Evolutionary conservation across 1,140 invertebrate genomes (phyloP), one percentile per base, ranked within the genome.

Genomic region (Macrosteles quadrilineatus): DNA sequence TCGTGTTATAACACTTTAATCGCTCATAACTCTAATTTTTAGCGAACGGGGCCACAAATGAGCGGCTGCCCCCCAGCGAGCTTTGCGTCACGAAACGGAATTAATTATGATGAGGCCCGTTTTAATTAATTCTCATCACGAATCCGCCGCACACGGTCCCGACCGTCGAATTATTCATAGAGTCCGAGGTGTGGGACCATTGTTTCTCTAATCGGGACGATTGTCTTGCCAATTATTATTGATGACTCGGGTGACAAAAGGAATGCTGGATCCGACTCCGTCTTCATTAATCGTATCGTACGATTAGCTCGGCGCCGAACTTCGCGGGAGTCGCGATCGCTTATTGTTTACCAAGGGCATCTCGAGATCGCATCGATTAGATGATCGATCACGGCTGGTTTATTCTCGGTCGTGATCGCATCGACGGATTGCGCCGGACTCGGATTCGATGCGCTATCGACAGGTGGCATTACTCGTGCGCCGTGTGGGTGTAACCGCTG

Each of bases 221-320:
- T 59, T 59, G 55, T 59, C 55, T 59, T 59, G 55, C 55, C 55
- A 59, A 59, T 59, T 59, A 59, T 59, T 59, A 59, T 59, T 59
- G 55, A 59, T 59, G 55, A 29, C 25, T 29, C 55, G 25, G 23
- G 55, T 59, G 55, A 59, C 55, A 59, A 59, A 59, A 59, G 55
- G 55, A 59, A 59, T 59, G 55, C 25, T 29, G 55, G 55, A 59
- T 9, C 25, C 4, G 4, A 6, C 14, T 21, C 55, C 25, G 55
- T 59, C 55, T 59, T 59, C 55, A 59, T 59, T 59, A 59, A 59
- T 59, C 55, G 55, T 59, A 59, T 59, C 47, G 32, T 36, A 4
- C 32, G 32, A 36, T 36, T 36, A 36, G 32, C 32, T 14, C 32
- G 32, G 32, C 32, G 32, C 32, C 32, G 32, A 36, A 6, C 32